A percentile compares a stretch with the other conserved stretches of the same genome.
These are phyloP conservation scores for Cheumatopsyche charites DNA, from an alignment of 1,140 invertebrate genomes.

Conservation along the genomic window DNA sequence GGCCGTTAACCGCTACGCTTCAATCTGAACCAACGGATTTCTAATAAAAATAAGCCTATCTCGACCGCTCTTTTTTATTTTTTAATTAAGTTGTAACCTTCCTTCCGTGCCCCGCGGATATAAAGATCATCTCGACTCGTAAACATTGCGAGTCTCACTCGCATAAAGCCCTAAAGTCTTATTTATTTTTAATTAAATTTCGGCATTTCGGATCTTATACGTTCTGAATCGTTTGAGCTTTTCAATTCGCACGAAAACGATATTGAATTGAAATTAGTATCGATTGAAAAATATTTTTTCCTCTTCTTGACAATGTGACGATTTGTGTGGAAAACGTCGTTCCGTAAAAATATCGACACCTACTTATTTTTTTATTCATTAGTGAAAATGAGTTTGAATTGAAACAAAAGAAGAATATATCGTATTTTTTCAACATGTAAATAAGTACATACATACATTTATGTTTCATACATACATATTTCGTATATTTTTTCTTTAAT, in stretches of 20 bases:
- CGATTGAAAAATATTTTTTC: too few species aligned
- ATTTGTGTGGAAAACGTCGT: too few species aligned
- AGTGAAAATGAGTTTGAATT: too few species aligned
- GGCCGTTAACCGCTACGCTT: constrained; percentile 30
- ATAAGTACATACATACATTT: too few species aligned
- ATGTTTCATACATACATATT: too few species aligned
- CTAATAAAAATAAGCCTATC: constrained; percentile 32
- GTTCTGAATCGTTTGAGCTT: constrained; percentile 26
- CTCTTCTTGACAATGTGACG: too few species aligned
- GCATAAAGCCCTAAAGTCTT: constrained; percentile 18
- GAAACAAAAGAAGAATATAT: too few species aligned
- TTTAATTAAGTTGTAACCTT: constrained; percentile 40
- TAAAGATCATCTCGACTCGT: constrained; percentile 35
- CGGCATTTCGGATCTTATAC: constrained; percentile 14
- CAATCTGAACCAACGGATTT: constrained; percentile 34
- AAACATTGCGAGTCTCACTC: constrained; percentile 23
- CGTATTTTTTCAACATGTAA: too few species aligned
- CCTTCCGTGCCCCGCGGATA: constrained; percentile 37
- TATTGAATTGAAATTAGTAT: too few species aligned
- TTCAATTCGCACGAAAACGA: too few species aligned
- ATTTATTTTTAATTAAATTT: constrained; percentile 30
- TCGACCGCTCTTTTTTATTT: constrained; percentile 7
- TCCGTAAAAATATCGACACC: too few species aligned
- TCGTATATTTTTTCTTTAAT: constrained; percentile 16
- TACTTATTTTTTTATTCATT: too few species aligned